phyloP scores from a whole-genome alignment of 2,797 vertebrate species.

The Rhincodon typus region DNA sequence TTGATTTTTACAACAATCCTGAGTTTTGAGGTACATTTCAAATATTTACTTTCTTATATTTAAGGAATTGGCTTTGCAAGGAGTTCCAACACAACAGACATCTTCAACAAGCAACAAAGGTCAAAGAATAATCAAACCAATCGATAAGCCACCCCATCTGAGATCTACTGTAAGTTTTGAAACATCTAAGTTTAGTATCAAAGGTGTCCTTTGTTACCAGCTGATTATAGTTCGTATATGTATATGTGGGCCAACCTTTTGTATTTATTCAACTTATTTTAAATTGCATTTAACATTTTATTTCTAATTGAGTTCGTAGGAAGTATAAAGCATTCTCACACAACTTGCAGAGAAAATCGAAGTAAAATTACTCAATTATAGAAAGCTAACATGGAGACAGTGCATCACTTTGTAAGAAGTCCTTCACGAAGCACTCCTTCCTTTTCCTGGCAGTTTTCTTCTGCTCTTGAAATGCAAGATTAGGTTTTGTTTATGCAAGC shows the following conservation, averaged over 20 bases:
- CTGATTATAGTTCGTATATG: neutral
- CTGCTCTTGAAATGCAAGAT: neutral
- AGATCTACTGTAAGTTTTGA: slow-evolving; percentile 69
- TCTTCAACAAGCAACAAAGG: slow-evolving; percentile 49
- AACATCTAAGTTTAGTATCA: neutral
- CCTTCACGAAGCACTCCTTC: neutral
- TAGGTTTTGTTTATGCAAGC: neutral
- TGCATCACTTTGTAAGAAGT: neutral
- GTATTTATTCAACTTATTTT: neutral
- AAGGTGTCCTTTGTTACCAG: neutral
- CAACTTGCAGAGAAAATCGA: neutral
- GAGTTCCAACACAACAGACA: slow-evolving; percentile 46
- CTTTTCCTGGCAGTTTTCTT: neutral
- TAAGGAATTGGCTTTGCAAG: slow-evolving; percentile 60
- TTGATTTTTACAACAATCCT: neutral
- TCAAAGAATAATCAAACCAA: slow-evolving; percentile 65
- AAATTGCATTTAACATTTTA: neutral
- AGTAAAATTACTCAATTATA: neutral
- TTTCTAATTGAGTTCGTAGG: neutral
- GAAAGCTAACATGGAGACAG: neutral
- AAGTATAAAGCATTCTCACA: neutral
- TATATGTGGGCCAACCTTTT: neutral
- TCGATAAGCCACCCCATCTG: slow-evolving; percentile 66
- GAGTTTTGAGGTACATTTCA: neutral
- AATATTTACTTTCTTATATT: slow-evolving; percentile 38